These are phyloP conservation scores for Trachymyrmex cornetzi DNA, from an alignment of 1,140 invertebrate species.

Conservation along the genomic window DNA sequence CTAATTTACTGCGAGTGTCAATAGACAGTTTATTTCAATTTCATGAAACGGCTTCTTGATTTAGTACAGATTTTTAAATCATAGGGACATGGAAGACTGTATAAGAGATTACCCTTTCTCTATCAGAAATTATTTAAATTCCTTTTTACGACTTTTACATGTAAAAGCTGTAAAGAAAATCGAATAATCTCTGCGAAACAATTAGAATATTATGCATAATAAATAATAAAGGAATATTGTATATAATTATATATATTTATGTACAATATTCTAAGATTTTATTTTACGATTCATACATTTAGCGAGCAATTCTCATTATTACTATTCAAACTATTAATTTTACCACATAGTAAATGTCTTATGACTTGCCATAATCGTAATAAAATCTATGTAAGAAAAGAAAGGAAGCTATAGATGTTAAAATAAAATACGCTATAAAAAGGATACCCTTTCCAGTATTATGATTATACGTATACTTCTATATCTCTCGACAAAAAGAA, in stretches of 20 bases:
- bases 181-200: background rate
- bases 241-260: no score
- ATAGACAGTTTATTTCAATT: slow-evolving; percentile 29
- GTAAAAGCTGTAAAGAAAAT: background rate
- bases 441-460: background rate
- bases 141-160: background rate
- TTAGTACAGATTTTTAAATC: background rate
- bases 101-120: background rate
- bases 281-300: background rate
- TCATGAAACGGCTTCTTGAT: background rate
- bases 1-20: background rate
- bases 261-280: background rate
- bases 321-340: slow-evolving; percentile 5
- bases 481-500: background rate
- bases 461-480: background rate
- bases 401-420: slow-evolving; percentile 2
- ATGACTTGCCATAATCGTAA: background rate
- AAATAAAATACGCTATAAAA: background rate
- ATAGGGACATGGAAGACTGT: background rate
- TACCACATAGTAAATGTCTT: background rate
- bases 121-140: background rate
- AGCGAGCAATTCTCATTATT: background rate
- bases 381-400: background rate
- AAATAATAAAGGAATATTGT: background rate
- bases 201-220: background rate